phyloP scores from a whole-genome alignment of 2,113 vertebrate species.

The Australoheros scitulus region DNA sequence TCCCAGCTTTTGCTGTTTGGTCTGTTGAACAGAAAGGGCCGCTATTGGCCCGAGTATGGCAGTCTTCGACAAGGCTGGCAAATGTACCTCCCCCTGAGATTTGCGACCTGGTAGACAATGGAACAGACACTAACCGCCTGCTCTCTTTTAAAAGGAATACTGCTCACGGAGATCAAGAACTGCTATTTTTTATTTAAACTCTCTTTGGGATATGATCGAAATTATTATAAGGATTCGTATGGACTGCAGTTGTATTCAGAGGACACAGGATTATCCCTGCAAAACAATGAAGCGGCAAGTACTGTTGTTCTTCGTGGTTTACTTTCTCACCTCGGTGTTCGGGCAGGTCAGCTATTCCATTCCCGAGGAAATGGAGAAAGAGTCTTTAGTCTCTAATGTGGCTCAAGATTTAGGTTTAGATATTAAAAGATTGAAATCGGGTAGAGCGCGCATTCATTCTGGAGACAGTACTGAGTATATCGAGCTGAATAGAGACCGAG shows the following conservation, averaged over 20 bases:
- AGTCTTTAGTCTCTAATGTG: slow-evolving; percentile 76
- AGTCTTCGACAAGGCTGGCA: slow-evolving; percentile 29
- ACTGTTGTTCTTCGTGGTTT: slow-evolving; percentile 36
- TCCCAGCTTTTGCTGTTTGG: background rate
- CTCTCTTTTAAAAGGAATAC: background rate
- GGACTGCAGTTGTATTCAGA: slow-evolving; percentile 21
- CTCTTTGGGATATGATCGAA: fast-evolving
- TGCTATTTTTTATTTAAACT: background rate
- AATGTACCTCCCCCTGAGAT: slow-evolving; percentile 46
- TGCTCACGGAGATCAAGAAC: background rate
- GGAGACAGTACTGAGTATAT: slow-evolving; percentile 77
- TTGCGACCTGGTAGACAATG: slow-evolving; percentile 35
- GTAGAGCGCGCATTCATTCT: slow-evolving; percentile 71
- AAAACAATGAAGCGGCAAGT: slow-evolving; percentile 56
- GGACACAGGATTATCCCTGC: background rate
- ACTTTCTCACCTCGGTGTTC: slow-evolving; percentile 9
- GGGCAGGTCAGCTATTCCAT: slow-evolving; percentile 58
- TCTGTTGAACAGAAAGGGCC: slow-evolving; percentile 46
- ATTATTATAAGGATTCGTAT: background rate
- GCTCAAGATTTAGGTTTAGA: slow-evolving; percentile 77
- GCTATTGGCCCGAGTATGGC: slow-evolving; percentile 62
- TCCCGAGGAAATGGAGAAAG: slow-evolving; percentile 74
- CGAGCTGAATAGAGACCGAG: slow-evolving; percentile 49
- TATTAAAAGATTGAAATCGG: slow-evolving; percentile 64
- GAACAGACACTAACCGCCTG: background rate